Evolutionary conservation across 2,113 vertebrate species (phyloP).

Genomic region (Tragelaphus scriptus): DNA sequence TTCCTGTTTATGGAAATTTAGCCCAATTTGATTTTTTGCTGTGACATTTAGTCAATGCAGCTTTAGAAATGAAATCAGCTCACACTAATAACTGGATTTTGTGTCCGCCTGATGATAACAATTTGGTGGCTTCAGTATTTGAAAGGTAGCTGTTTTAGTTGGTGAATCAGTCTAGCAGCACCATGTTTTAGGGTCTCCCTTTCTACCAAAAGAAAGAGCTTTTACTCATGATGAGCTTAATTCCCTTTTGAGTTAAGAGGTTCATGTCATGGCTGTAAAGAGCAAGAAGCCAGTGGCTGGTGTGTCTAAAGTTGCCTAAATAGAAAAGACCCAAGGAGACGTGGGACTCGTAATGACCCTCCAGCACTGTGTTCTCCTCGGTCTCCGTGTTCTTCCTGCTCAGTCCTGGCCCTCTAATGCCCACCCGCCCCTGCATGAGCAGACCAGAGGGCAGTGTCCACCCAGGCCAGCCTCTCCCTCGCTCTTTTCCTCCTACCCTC

Average conservation of each 20-base stretch:
- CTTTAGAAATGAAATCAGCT: background rate
- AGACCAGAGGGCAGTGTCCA: background rate
- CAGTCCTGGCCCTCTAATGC: background rate
- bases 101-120: background rate
- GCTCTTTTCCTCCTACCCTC: background rate
- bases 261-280: background rate
- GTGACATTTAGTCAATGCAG: background rate
- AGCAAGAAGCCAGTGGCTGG: background rate
- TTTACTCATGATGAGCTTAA: background rate
- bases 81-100: background rate
- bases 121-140: background rate
- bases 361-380: accelerated
- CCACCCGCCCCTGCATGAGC: accelerated
- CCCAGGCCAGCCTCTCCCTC: background rate
- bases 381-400: background rate
- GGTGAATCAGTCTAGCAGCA: background rate
- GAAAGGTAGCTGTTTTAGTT: background rate
- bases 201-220: background rate
- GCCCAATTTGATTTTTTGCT: background rate
- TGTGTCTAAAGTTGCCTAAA: background rate
- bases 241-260: background rate
- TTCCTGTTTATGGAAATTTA: background rate
- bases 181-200: background rate
- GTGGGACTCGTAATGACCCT: background rate
- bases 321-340: background rate